Percentiles rank a stretch among this genome's conserved stretches.
These are phyloP conservation scores for Eupithecia tripunctaria DNA, from an alignment of 2,888 invertebrate genomes.

Conservation along the genomic window DNA sequence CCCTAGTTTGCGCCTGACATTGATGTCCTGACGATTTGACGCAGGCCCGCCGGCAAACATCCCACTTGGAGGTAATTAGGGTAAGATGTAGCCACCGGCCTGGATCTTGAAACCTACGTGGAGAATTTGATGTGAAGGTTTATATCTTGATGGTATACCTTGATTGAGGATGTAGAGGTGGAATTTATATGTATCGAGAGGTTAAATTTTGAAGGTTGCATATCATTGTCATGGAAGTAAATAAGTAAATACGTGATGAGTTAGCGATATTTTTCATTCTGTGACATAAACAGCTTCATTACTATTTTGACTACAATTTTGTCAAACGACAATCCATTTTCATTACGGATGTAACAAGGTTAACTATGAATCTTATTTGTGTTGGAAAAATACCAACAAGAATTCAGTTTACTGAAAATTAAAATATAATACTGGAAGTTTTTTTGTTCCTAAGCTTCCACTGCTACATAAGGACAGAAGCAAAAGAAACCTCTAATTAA, in stretches of 20 bases:
- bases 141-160: not conserved
- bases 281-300: not conserved
- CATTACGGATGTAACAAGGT: too few relatives aligned
- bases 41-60: constrained; percentile 24
- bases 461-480: too few relatives aligned
- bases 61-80: constrained; percentile 24
- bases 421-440: not conserved
- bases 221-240: not conserved
- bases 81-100: not conserved
- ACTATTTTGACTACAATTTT: not conserved
- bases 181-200: not conserved
- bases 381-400: too few relatives aligned
- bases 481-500: too few relatives aligned
- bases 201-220: not conserved
- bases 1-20: constrained; percentile 24
- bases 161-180: not conserved
- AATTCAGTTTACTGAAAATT: too few relatives aligned
- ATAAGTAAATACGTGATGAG: too few relatives aligned
- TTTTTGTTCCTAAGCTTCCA: not conserved
- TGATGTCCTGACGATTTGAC: constrained; percentile 29
- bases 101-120: not conserved
- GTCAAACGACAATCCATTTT: not conserved
- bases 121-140: not conserved
- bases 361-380: too few relatives aligned
- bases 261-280: not conserved